phyloP scores from a whole-genome alignment of 2,113 vertebrate genomes.

The Vulpes ferrilata region DNA sequence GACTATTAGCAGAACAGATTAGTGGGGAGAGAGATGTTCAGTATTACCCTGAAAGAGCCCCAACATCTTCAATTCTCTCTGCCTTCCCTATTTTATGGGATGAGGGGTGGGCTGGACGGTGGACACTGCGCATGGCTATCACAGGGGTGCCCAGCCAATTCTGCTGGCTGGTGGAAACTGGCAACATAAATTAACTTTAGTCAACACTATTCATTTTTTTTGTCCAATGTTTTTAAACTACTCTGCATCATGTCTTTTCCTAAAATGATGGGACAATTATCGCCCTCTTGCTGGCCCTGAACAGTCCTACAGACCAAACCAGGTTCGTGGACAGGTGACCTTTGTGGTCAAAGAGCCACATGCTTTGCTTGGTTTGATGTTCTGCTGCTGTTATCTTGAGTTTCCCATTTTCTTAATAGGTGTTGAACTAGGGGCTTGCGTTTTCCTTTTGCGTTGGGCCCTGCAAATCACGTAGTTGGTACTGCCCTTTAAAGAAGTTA shows the following conservation, averaged over 20 bases:
- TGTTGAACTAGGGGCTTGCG: neutral
- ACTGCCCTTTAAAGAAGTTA: neutral
- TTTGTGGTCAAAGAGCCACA: neutral
- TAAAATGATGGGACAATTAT: neutral
- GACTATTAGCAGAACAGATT: neutral
- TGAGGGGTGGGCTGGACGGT: neutral
- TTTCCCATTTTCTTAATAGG: neutral
- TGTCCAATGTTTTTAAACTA: neutral
- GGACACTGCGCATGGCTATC: neutral
- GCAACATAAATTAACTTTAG: neutral
- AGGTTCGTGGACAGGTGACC: neutral
- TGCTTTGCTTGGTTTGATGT: neutral
- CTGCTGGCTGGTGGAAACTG: neutral
- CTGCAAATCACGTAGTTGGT: neutral
- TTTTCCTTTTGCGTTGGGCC: neutral
- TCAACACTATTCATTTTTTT: neutral
- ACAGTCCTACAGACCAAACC: neutral
- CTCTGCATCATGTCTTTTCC: neutral
- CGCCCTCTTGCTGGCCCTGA: neutral
- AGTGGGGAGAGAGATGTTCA: neutral
- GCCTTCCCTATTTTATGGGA: neutral
- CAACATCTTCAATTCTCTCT: neutral
- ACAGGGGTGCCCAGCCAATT: neutral
- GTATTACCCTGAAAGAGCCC: neutral
- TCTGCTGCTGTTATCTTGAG: neutral